Percentiles rank a stretch among this genome's conserved stretches.
These are phyloP conservation scores for Gallirallus australis DNA, from an alignment of 2,797 vertebrate genomes.

Conservation along the genomic window DNA sequence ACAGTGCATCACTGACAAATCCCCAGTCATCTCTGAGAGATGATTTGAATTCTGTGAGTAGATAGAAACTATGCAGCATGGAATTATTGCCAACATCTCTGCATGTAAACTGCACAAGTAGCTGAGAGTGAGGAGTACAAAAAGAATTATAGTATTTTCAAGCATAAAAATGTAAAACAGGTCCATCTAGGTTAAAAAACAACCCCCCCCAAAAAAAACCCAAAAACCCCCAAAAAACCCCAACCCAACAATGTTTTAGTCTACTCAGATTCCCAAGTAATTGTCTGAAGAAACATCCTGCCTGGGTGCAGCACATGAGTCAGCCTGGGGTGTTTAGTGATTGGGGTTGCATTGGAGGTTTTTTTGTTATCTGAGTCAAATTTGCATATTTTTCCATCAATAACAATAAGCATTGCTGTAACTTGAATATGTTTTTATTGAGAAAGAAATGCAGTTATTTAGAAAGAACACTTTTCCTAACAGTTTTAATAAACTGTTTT, in stretches of 20 bases:
- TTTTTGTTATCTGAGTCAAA: neutral
- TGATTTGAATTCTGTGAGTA: neutral
- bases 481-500: neutral
- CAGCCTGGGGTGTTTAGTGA: neutral
- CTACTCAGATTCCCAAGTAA: neutral
- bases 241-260: neutral
- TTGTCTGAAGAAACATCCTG: neutral
- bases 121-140: neutral
- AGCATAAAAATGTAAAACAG: neutral
- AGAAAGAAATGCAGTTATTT: neutral
- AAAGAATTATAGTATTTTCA: neutral
- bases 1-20: neutral
- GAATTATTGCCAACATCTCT: neutral
- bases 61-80: rapidly evolving
- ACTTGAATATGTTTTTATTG: neutral
- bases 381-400: neutral
- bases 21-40: neutral
- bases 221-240: too few relatives aligned
- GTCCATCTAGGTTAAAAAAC: neutral
- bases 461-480: neutral
- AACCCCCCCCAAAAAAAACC: too few relatives aligned
- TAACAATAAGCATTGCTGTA: neutral
- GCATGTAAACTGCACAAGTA: neutral
- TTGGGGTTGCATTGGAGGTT: neutral
- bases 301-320: neutral